Percentiles rank a stretch among this genome's conserved stretches.
These are phyloP conservation scores for Rotaria magnacalcarata DNA, from an alignment of 2,888 invertebrate genomes.

Conservation along the genomic window DNA sequence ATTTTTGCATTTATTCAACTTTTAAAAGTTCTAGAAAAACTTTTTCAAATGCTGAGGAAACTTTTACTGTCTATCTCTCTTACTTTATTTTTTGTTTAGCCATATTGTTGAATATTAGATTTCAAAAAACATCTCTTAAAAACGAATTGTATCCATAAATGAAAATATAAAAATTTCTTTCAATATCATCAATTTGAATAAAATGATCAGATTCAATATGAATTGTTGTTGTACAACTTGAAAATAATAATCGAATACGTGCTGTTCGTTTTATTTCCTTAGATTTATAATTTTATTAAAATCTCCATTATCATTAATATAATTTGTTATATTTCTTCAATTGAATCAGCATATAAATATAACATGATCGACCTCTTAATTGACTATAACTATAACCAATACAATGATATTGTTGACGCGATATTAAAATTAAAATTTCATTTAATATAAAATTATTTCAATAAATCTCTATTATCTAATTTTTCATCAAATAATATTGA, in stretches of 20 bases:
- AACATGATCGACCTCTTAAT: not conserved
- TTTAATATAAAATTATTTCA: not conserved
- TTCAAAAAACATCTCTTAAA: no score
- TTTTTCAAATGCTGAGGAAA: no score
- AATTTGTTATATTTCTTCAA: not conserved
- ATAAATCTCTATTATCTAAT: not conserved
- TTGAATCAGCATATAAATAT: not conserved
- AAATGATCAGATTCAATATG: not conserved
- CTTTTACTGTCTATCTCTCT: no score
- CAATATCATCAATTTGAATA: not conserved
- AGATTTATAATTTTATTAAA: not conserved
- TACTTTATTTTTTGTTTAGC: no score
- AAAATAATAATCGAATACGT: not conserved
- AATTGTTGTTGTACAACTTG: constrained; percentile 15
- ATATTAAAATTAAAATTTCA: not conserved
- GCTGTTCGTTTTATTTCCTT: not conserved
- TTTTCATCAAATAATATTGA: no score
- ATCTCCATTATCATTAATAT: constrained; percentile 2
- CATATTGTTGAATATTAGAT: no score
- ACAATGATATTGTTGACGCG: not conserved
- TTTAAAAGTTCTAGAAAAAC: no score
- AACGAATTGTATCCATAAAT: not conserved
- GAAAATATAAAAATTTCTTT: not conserved
- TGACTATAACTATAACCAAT: constrained; percentile 8
- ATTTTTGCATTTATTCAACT: no score